Conservation (phyloP, 2,113 vertebrate species). For the Gnathonemus longibarbis region DNA sequence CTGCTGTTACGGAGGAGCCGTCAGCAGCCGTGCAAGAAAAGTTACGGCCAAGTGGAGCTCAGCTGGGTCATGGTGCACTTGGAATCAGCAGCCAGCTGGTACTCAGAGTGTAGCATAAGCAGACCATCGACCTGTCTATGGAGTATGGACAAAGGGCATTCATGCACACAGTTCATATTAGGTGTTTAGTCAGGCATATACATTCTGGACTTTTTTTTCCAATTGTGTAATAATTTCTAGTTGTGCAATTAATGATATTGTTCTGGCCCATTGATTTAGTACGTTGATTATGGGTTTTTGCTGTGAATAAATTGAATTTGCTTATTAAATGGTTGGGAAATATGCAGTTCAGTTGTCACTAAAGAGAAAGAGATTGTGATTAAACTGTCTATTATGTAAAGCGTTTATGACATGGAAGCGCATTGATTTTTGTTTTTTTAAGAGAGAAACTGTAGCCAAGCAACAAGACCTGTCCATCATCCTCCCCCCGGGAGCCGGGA, state of each 20-base stretch:
- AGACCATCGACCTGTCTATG: not conserved
- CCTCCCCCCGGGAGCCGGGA: not conserved
- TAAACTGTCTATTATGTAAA: constrained; percentile 10
- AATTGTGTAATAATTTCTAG: constrained; percentile 2
- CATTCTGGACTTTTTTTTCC: not conserved
- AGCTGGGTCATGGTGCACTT: not conserved
- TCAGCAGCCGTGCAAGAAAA: not conserved
- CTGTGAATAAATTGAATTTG: not conserved
- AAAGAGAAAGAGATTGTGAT: not conserved
- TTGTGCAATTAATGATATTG: not conserved
- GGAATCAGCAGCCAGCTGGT: not conserved
- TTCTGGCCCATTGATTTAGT: not conserved
- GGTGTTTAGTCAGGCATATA: not conserved
- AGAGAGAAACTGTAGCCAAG: not conserved
- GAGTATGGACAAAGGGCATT: not conserved
- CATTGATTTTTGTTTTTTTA: not conserved
- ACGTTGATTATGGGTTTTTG: not conserved
- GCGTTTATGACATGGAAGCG: not conserved
- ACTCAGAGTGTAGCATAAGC: not conserved
- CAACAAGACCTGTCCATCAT: not conserved
- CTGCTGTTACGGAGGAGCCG: not conserved
- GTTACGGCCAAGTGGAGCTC: not conserved
- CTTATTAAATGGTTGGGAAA: not conserved
- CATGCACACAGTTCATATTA: not conserved
- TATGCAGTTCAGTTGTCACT: not conserved